phyloP scores from a whole-genome alignment of 1,140 invertebrate genomes.

The Drosophila ohnishii region DNA sequence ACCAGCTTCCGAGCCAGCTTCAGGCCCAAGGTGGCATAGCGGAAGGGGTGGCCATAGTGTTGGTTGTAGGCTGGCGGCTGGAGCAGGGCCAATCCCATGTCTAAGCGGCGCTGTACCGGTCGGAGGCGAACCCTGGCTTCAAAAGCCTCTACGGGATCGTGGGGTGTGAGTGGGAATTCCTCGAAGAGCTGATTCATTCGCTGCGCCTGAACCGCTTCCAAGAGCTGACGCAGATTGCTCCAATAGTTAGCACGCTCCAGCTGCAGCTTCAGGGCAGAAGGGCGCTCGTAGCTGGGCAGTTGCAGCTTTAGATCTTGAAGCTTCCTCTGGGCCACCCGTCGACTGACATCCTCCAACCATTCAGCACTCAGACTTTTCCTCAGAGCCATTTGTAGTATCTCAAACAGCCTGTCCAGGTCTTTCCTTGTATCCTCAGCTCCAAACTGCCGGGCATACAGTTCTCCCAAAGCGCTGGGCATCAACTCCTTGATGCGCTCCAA shows the following conservation, averaged over 20 bases:
- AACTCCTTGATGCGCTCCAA: slow-evolving; percentile 43
- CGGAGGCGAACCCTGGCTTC: slow-evolving; percentile 61
- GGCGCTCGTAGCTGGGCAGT: slow-evolving; percentile 52
- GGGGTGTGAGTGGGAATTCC: slow-evolving; percentile 26
- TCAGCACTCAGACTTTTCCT: slow-evolving; percentile 52
- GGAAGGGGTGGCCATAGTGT: slow-evolving; percentile 93
- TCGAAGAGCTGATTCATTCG: slow-evolving; percentile 50
- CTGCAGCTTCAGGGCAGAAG: slow-evolving; percentile 34
- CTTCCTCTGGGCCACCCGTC: slow-evolving; percentile 57
- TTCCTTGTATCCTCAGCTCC: slow-evolving; percentile 26
- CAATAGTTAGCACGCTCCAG: slow-evolving; percentile 67
- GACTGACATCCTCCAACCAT: slow-evolving; percentile 67
- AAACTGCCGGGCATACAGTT: slow-evolving; percentile 62
- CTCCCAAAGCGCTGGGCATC: slow-evolving; percentile 63
- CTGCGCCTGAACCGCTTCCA: slow-evolving; percentile 45
- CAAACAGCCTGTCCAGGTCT: slow-evolving; percentile 37
- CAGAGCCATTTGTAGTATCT: slow-evolving; percentile 50
- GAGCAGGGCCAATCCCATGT: slow-evolving; percentile 97
- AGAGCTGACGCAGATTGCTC: slow-evolving; percentile 59
- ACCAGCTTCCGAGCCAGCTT: slow-evolving; percentile 96
- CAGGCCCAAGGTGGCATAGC: slow-evolving; percentile 97
- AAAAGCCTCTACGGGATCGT: slow-evolving; percentile 62
- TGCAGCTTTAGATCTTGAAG: slow-evolving; percentile 43
- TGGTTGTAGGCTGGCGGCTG: slow-evolving; percentile 96
- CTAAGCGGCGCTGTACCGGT: slow-evolving; percentile 97